These are phyloP conservation scores for Lithophane semibrunnea DNA, from an alignment of 2,888 invertebrate species.

Conservation along the genomic window DNA sequence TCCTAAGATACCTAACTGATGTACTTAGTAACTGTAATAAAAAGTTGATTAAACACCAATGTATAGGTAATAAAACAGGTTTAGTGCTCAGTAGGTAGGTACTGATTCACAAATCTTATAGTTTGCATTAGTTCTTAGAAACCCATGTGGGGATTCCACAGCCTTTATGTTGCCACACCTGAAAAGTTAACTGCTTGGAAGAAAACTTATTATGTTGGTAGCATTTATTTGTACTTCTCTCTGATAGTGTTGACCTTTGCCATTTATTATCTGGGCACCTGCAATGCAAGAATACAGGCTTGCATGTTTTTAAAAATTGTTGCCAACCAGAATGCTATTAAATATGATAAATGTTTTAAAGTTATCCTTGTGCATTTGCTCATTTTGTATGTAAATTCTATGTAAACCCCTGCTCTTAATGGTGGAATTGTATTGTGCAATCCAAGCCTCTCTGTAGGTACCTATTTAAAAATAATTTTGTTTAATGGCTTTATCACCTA, in stretches of 20 bases:
- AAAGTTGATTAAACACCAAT: conserved; percentile 35
- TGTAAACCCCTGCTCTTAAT: background rate
- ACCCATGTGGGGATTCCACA: conserved; percentile 38
- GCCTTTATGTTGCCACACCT: conserved; percentile 59
- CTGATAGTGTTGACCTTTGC: conserved; percentile 73
- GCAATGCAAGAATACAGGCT: conserved; percentile 57
- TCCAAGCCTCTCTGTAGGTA: background rate
- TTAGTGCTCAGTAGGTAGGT: conserved; percentile 40
- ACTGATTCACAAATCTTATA: conserved; percentile 61
- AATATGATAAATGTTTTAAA: conserved; percentile 8
- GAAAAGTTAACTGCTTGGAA: conserved; percentile 46
- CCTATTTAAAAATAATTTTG: background rate
- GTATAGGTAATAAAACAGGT: conserved; percentile 53
- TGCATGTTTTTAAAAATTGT: conserved; percentile 62
- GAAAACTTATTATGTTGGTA: conserved; percentile 62
- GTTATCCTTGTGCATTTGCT: background rate
- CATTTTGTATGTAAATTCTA: conserved; percentile 5
- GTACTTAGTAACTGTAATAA: conserved; percentile 20
- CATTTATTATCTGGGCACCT: conserved; percentile 72
- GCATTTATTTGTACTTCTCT: conserved; percentile 69
- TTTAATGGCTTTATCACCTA: background rate
- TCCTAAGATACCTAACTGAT: conserved; percentile 13
- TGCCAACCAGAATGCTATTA: conserved; percentile 31
- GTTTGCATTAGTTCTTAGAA: conserved; percentile 51
- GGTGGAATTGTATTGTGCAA: background rate